Base-by-base conservation (phyloP, 2,888 invertebrate species). In the Eubasilissa splendida region DNA sequence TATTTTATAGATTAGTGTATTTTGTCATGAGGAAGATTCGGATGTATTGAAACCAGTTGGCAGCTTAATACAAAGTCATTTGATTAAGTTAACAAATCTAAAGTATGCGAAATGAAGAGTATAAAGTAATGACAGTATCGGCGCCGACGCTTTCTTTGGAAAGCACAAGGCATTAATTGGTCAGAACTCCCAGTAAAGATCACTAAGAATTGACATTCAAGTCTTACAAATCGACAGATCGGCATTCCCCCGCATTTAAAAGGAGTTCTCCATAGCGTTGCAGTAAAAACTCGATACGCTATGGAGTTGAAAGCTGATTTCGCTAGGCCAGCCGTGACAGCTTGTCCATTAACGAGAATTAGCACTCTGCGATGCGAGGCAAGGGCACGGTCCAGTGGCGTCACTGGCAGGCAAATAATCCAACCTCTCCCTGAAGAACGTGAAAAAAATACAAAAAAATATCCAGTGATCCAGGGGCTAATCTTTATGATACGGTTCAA, bases 271-370 rank as follows among this genome's bases (percentile, higher is more conserved):
- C 71, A 71, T 71, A 71, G 14, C 54, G 22, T 14, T 31, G 54
- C 53, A 11, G 71, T 33, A 71, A 71, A 54, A 71, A 71, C 71
- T 53, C 71, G 71, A 71, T 71, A 53, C 22, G 22, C 54, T 54
- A 71, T 71, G 54, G 71, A 71, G 54, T 71, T 54, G 71, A 54
- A 71, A 71, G 54, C 52, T 50, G 68, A 68, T 42, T 68, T 68
- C 68, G 68, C 68, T 52, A 68, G n/a, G 68, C 68, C 63, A 33
- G 31, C 31, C 33, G 63, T 42, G 63, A 63, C 42, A 63, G 63
- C 63, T 63, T 63, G 63, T 63, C 63, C 63, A 63, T 63, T 63
- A 63, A 42, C 31, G 63, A 63, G 63, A 63, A 63, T 33, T 42
- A 42, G 42, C 42, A 42, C 42, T 42, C 42, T 7, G 42, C 42